Evolutionary conservation across 2,113 vertebrate species (phyloP), one percentile per base, ranked within the genome.

Genomic region (Epinephelus cyanopodus): DNA sequence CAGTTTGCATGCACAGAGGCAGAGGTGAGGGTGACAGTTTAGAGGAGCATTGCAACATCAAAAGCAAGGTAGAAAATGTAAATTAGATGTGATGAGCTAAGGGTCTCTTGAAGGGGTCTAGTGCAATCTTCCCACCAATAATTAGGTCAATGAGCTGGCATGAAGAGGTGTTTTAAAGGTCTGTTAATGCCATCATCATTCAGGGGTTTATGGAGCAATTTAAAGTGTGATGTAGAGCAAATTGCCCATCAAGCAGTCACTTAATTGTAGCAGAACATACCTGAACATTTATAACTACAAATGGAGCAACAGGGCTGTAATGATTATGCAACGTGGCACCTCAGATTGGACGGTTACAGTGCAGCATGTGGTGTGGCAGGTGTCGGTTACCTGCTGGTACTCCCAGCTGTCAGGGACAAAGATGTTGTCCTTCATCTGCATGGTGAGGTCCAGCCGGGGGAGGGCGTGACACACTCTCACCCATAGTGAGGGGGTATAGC

Each of bases 321-420:
- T 71, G 13, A 74, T 86, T 69, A 81, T 70, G 74, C 53, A 56
- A 69, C 9, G 18, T 47, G 65, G n/a, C 71, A 21, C 48, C 68
- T 75, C 53, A 70, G 65, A 29, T 50, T 66, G 74, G 37, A 76
- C 83, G 79, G 80, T 18, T 57, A 54, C 47, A 56, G 53, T 42
- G 12, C 52, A 81, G 61, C 82, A 65, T 72, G 84, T 81, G 79
- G 79, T 19, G 63, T 57, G 84, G 69, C 80, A 79, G 82, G 77
- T 84, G 84, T 67, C 67, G 0, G 21, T 90, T 94, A 96, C 95
- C 95, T 96, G 95, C 92, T 96, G 95, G 87, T 96, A 96, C 83
- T 96, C 95, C 95, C 95, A 96, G 92, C 95, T 96, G 90, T 95
- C 94, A 0, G 95, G 95, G n/a, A 90, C 89, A 77, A 96, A 96